Base-by-base conservation (phyloP, 2,113 vertebrate species). In the Tautogolabrus adspersus region DNA sequence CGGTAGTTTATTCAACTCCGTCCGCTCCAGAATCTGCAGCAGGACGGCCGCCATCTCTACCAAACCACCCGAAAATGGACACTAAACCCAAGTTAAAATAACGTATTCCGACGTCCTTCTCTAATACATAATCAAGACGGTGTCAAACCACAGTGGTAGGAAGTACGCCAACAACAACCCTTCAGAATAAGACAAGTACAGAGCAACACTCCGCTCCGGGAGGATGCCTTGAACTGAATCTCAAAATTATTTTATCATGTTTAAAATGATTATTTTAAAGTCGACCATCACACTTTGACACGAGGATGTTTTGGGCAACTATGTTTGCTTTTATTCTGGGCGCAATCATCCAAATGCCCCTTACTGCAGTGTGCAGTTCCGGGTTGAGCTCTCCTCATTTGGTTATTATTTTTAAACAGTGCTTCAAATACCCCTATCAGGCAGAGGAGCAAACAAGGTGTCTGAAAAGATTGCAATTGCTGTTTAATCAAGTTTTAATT, bases 1-100 rank as follows among this genome's bases (percentile, higher is more conserved):
- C 0, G 96, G 96, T 26, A 98, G 89, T 88, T 98, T 98, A 77
- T 93, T 94, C 8, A 99, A 59, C 87, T 99, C 97, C 12, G 94
- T 55, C 79, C 96, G 95, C 91, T 98, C 97, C 86, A 98, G 66
- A 0, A 95, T 90, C 83, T 97, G 97, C 89, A 97, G 95, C 91
- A 98, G 85, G 61, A 97, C 95, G 0, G 93, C 95, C 94, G 98
- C 96, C 98, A 99, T 98, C 58, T 84, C 56, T 72, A 1, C 58
- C 75, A n/a, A 3, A 10, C 11, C 5, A 12, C 30, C 1, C 6
- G 18, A 23, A 63, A 62, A 47, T 9, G 0, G 3, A 58, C n/a
- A 0, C 37, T 8, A 73, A 72, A 61, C 66, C 78, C 10, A 11
- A 22, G n/a, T 21, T 9, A 40, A 22, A 3, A 21, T 22, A 11